These are phyloP conservation scores for Actenoides hombroni DNA, from an alignment of 2,113 vertebrate species.

Conservation along the genomic window DNA sequence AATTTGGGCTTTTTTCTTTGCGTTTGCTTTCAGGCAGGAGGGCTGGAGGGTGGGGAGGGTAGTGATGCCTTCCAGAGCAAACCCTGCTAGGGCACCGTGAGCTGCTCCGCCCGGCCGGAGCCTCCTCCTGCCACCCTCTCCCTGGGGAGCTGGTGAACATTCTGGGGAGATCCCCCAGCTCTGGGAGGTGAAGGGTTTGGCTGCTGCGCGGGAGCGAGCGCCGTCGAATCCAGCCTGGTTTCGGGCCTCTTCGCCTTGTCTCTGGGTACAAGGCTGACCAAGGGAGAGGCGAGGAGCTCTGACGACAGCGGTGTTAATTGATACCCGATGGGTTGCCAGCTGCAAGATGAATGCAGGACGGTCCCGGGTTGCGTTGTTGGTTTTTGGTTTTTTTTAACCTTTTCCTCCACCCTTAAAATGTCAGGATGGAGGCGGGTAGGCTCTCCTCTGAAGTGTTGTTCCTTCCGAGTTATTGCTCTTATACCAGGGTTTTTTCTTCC, in stretches of 20 bases:
- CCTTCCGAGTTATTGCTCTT: not conserved
- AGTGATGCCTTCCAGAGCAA: not conserved
- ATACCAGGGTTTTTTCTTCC: not conserved
- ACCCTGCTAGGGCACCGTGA: not conserved
- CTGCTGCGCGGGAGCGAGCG: fast-evolving
- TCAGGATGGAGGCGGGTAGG: not conserved
- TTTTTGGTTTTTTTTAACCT: not conserved
- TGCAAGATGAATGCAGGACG: not conserved
- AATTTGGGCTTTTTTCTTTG: not conserved
- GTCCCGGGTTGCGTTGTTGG: too few relatives aligned
- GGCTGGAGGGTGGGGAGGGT: not conserved
- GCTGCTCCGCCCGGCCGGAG: not conserved
- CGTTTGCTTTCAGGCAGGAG: not conserved
- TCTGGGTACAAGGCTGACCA: fast-evolving
- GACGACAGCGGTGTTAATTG: not conserved
- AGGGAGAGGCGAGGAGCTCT: not conserved
- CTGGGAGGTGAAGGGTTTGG: not conserved
- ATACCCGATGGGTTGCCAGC: not conserved
- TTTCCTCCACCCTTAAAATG: not conserved
- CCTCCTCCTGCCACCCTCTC: not conserved
- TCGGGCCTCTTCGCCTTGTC: not conserved
- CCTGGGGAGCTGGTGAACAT: fast-evolving
- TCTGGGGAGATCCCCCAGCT: not conserved
- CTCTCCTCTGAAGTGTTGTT: not conserved
- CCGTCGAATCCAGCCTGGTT: not conserved